Percentiles rank a stretch among this genome's conserved stretches.
phyloP scores from a whole-genome alignment of 2,113 vertebrate species.

The Arothron firmamentum region DNA sequence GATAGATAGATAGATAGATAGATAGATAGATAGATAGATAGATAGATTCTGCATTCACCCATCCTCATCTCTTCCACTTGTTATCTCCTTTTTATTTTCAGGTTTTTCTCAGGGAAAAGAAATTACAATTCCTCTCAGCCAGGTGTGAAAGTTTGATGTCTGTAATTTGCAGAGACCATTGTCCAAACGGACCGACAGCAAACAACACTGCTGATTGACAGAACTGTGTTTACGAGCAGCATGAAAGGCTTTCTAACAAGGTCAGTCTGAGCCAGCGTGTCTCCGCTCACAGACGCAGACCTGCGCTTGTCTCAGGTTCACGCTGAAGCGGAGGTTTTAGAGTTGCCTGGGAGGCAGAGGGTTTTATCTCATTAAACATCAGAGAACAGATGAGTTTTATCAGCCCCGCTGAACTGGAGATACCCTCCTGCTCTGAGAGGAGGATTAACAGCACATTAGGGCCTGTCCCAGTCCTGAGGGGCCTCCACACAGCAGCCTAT shows the following conservation, averaged over 20 bases:
- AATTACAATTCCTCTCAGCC: neutral
- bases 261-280: neutral
- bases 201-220: too few species aligned
- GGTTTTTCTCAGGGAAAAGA: neutral
- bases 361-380: conserved; percentile 48
- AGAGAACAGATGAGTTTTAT: conserved; percentile 38
- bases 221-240: too few species aligned
- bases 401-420: conserved; percentile 19
- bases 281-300: conserved; percentile 11
- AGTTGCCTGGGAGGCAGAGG: conserved; percentile 6
- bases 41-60: neutral
- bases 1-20: too few species aligned
- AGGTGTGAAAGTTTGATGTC: too few species aligned
- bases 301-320: neutral
- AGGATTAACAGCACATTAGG: conserved; percentile 61
- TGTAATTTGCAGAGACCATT: too few species aligned
- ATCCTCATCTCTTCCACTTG: neutral
- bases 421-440: conserved; percentile 42
- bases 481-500: conserved; percentile 35
- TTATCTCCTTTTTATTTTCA: neutral
- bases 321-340: neutral
- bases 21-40: too few species aligned
- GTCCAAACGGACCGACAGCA: too few species aligned
- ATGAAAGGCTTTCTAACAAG: too few species aligned
- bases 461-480: conserved; percentile 49